A percentile compares a stretch with the other conserved stretches of the same genome.
phyloP scores from a whole-genome alignment of 2,888 invertebrate species.

The Drosophila quinaria region DNA sequence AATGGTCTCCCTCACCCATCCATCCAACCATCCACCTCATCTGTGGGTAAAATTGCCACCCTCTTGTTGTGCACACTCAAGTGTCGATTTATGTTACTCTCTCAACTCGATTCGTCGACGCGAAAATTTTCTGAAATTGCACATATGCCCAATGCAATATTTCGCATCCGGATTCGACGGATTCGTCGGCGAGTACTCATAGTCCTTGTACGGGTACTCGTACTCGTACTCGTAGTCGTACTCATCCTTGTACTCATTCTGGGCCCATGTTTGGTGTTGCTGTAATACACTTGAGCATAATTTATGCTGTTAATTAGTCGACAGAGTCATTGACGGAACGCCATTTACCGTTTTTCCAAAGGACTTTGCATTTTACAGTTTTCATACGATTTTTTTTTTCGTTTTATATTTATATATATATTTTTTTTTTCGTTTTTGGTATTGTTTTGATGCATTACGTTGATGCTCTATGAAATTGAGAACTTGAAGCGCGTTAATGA shows the following conservation, averaged over 20 bases:
- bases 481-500: constrained; percentile 57
- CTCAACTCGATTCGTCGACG: constrained; percentile 49
- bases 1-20: too few species aligned
- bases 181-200: constrained; percentile 2
- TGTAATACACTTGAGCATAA: constrained; percentile 79
- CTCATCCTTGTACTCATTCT: constrained; percentile 2
- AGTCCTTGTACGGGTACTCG: neutral
- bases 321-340: constrained; percentile 42
- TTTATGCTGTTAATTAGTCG: constrained; percentile 81
- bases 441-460: constrained; percentile 42
- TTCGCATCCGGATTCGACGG: constrained; percentile 32
- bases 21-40: neutral
- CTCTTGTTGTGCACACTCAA: constrained; percentile 45
- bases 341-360: constrained; percentile 50
- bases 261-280: constrained; percentile 58
- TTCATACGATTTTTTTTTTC: neutral
- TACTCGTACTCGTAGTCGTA: neutral
- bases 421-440: constrained; percentile 14
- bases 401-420: neutral
- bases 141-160: constrained; percentile 51
- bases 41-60: constrained; percentile 4
- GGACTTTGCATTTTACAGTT: constrained; percentile 20
- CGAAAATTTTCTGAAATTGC: constrained; percentile 55
- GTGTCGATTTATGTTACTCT: constrained; percentile 70
- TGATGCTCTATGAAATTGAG: constrained; percentile 28